These are phyloP conservation scores for Brachionus rubens DNA, from an alignment of 1,140 invertebrate species.

Conservation along the genomic window DNA sequence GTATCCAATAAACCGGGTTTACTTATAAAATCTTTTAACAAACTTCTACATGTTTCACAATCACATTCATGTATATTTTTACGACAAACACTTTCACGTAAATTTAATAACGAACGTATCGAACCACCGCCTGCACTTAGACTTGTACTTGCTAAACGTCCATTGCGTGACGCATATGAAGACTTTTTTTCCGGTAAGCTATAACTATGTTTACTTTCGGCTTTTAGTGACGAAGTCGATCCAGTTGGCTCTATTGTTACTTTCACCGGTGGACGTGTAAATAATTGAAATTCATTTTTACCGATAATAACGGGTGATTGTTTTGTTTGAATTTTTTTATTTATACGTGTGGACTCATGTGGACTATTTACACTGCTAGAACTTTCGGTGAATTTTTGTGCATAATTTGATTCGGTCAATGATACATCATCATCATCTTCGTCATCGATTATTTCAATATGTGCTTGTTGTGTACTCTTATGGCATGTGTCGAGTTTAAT, in stretches of 20 bases:
- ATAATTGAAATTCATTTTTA: constrained; percentile 19
- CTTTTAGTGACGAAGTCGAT: neutral
- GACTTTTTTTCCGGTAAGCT: neutral
- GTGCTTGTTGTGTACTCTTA: neutral
- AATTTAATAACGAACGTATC: constrained; percentile 8
- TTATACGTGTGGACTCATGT: neutral
- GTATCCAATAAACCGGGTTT: neutral
- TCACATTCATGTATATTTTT: constrained; percentile 23
- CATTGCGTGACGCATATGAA: neutral
- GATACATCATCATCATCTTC: neutral
- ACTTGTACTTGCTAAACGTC: neutral
- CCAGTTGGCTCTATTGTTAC: constrained; percentile 33
- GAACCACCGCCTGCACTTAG: neutral
- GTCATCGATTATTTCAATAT: neutral
- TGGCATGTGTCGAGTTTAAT: constrained; percentile 5
- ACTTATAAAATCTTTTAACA: constrained; percentile 1
- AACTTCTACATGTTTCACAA: constrained; percentile 1
- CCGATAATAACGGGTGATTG: neutral
- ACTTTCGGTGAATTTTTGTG: neutral
- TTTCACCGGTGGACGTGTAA: neutral
- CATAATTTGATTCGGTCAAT: neutral
- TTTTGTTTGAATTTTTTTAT: constrained; percentile 3
- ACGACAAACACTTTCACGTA: neutral
- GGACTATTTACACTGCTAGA: neutral
- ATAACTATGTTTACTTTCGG: neutral